These are phyloP conservation scores for Rhincodon typus DNA, from an alignment of 2,797 vertebrate species.

Conservation along the genomic window DNA sequence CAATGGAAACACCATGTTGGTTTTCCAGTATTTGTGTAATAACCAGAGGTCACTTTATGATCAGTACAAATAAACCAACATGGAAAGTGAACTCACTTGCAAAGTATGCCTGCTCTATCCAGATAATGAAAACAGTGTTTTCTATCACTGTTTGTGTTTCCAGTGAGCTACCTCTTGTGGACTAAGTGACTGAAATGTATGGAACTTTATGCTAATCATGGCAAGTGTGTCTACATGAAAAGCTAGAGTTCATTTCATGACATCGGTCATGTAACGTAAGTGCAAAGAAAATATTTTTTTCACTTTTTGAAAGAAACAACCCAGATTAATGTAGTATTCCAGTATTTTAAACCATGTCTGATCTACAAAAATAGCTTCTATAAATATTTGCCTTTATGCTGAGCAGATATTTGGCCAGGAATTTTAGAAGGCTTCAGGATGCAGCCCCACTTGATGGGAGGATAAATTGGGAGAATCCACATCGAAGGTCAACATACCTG, in stretches of 20 bases:
- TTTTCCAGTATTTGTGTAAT: conserved; percentile 9
- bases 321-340: not conserved
- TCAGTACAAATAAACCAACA: conserved; percentile 22
- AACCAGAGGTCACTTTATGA: not conserved
- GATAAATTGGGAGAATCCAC: not conserved
- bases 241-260: not conserved
- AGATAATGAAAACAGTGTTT: conserved; percentile 16
- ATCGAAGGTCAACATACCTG: not conserved
- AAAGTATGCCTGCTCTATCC: not conserved
- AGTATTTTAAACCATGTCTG: not conserved
- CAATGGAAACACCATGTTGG: not conserved
- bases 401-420: not conserved
- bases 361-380: not conserved
- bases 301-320: not conserved
- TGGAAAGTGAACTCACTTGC: conserved; percentile 16
- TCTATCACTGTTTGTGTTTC: not conserved
- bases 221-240: not conserved
- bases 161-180: not conserved
- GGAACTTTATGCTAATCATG: not conserved
- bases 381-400: not conserved
- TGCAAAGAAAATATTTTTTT: not conserved
- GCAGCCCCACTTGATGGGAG: not conserved
- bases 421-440: not conserved
- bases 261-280: not conserved
- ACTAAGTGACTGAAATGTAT: not conserved